Base-by-base conservation (phyloP, 1,140 invertebrate species). In the Harlomillsia oculata region DNA sequence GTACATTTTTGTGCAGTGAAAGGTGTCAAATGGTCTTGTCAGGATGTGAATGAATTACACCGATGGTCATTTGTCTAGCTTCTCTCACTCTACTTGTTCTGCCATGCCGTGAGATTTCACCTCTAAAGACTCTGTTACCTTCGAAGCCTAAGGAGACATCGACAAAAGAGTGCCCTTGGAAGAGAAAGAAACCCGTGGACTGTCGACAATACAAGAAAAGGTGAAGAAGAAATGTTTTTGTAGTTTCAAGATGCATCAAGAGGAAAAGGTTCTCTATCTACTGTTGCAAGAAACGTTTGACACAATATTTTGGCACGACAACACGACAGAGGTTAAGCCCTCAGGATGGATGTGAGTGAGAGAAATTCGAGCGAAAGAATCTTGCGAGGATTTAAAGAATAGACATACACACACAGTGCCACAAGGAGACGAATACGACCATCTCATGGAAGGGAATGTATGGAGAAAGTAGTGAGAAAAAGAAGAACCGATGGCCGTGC, bases 281-380 rank as follows among this genome's bases (percentile, higher is more conserved):
- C 28, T 16, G 28, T 48, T 30, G 16, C 28, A 48, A 21, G 21
- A 32, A 48, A 48, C 28, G 20, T 57, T 51, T 57, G 55, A 57
- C 55, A 57, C 39, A 51, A 43, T 44, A 51, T 50, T 57, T 51
- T 26, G 32, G 36, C 37, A 50, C 13, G 36, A 51, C 28, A 34
- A 21, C 28, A 50, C 32, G 48, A 50, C 48, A 50, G 56, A 59
- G 56, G 56, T 59, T 59, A 59, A 59, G 50, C 50, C 45, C 50
- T 20, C 29, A 59, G 49, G 50, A 53, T 54, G 50, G 45, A 54
- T 54, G 52, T 54, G 57, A 54, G 21, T 32, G 37, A 43, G 51
- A 49, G 57, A 59, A 44, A 54, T 53, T 59, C 50, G 34, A 44
- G 51, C 37, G 57, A 53, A 54, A 54, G 45, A 56, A 56, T 56